Conservation (phyloP, 2,113 vertebrate genomes). For the Taurulus bubalis region DNA sequence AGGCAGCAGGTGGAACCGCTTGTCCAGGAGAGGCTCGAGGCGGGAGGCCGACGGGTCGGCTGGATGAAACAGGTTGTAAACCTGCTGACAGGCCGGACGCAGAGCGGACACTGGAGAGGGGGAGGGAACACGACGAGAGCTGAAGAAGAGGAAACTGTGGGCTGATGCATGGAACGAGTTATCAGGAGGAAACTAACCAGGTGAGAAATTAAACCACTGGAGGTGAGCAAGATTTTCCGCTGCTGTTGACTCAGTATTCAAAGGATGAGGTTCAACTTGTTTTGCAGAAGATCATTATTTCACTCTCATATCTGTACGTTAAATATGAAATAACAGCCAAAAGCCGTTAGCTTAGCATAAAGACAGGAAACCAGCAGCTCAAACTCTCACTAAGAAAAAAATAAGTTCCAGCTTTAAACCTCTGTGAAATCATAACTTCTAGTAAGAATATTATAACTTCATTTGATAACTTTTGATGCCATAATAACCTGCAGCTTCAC, state of each 20-base stretch:
- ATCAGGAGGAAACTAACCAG: not conserved
- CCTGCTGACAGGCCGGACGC: conserved; percentile 96
- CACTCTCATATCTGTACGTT: not conserved
- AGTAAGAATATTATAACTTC: not conserved
- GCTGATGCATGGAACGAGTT: not conserved
- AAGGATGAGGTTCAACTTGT: not conserved
- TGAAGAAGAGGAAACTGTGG: not conserved
- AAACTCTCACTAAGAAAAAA: not conserved
- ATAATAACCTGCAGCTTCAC: not conserved
- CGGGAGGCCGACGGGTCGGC: conserved; percentile 97
- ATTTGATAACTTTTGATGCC: not conserved
- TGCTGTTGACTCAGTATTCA: not conserved
- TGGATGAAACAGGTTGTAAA: conserved; percentile 98
- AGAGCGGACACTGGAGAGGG: conserved; percentile 84
- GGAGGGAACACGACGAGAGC: not conserved
- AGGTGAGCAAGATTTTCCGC: not conserved
- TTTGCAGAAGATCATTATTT: not conserved
- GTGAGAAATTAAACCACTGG: not conserved
- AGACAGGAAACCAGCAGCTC: not conserved
- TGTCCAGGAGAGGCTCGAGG: conserved; percentile 95
- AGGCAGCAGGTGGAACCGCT: conserved; percentile 92
- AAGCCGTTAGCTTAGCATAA: not conserved
- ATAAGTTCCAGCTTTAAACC: not conserved
- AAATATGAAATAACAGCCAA: not conserved
- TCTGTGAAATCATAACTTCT: not conserved